Evolutionary conservation across 2,797 vertebrate species (phyloP).

Genomic region (Coreius guichenoti): DNA sequence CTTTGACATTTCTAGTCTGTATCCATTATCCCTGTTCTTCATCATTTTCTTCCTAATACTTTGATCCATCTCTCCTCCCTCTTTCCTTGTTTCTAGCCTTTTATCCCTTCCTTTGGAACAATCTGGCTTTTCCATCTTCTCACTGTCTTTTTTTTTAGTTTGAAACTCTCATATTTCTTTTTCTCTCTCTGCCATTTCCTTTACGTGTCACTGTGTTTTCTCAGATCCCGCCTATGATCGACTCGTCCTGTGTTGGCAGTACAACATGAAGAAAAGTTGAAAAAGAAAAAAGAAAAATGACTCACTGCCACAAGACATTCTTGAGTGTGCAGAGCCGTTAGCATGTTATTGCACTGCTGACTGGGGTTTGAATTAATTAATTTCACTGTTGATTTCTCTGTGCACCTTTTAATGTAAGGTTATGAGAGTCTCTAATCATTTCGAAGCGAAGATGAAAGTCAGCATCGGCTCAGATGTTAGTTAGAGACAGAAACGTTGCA

Average conservation of each 20-base stretch:
- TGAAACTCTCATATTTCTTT: conserved; percentile 1
- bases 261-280: conserved; percentile 14
- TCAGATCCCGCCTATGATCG: conserved; percentile 27
- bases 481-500: not conserved
- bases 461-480: not conserved
- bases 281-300: too few relatives aligned
- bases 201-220: conserved; percentile 27
- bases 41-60: conserved; percentile 14
- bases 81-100: not conserved
- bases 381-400: conserved; percentile 31
- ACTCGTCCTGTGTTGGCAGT: conserved; percentile 20
- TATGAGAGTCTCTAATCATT: conserved; percentile 38
- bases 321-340: conserved; percentile 24
- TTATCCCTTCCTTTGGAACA: conserved; percentile 15
- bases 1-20: conserved; percentile 22
- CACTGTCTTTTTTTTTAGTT: conserved; percentile 1
- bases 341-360: conserved; percentile 23
- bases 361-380: conserved; percentile 45
- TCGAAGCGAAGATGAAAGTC: conserved; percentile 9
- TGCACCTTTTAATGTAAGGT: conserved; percentile 42
- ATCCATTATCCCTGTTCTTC: conserved; percentile 33
- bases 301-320: conserved; percentile 12
- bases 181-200: conserved; percentile 13
- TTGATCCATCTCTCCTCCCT: not conserved
- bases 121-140: conserved; percentile 12